Base-by-base conservation (phyloP, 2,888 invertebrate species). In the Theretra japonica region DNA sequence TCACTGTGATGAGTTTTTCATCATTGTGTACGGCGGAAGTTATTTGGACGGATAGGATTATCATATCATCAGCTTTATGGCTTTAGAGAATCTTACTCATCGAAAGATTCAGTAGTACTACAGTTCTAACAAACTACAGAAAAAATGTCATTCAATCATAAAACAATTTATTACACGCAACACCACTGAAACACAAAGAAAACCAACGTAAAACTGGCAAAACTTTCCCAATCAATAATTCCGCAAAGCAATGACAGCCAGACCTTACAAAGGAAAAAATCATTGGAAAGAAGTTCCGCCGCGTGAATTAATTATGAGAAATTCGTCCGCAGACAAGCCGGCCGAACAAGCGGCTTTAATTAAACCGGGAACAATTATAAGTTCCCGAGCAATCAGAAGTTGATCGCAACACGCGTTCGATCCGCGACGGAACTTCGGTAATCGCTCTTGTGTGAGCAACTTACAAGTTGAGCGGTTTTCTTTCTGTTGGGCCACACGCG, bases 291-390 rank as follows among this genome's bases (percentile, higher is more conserved):
- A 23, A 65, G 53, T 53, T 53, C 53, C 53, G 53, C 48, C 21
- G 57, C 21, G 65, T 65, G 48, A 65, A 65, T 65, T 48, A 65
- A 65, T 65, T 48, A 65, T 65, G 65, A 48, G 65, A 48, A 65
- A 48, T 65, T 48, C 17, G 48, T 33, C 21, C 62, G 41, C 48
- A 23, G 65, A 65, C 65, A 65, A 48, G 73, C 72, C 72, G 75
- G 33, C 68, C 70, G 70, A 76, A 73, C 74, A 73, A 72, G 73
- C 71, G 75, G 56, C 76, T 77, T 77, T 77, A 80, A 79, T 79
- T 77, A 79, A 80, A 79, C 75, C 70, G 21, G 74, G 72, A 73
- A 75, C 78, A 78, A 78, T 76, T 78, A 76, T 75, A 78, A 78
- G 76, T 78, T 78, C 73, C 53, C 19, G 70, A 74, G 73, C 75